A percentile compares a stretch with the other conserved stretches of the same genome.
phyloP scores from a whole-genome alignment of 2,888 invertebrate species.

The Miltochrista miniata region DNA sequence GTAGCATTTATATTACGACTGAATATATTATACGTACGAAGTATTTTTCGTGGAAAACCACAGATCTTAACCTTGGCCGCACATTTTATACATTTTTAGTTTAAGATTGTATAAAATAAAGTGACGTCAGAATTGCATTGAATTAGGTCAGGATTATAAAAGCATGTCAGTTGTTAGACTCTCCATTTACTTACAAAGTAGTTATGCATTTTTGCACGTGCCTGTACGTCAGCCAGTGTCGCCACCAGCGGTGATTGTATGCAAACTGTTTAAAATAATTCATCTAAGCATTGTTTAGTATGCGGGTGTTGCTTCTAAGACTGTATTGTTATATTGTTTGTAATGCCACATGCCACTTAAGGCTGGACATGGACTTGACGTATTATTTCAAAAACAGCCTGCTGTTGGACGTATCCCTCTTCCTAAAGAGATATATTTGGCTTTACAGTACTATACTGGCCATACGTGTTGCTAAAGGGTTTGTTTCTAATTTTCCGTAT shows the following conservation, averaged over 20 bases:
- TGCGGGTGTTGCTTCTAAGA: conserved; percentile 36
- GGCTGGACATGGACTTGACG: conserved; percentile 5
- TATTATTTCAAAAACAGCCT: not conserved
- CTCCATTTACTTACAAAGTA: conserved; percentile 4
- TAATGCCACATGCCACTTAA: conserved; percentile 17
- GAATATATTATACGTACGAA: too few species aligned
- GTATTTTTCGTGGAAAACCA: not conserved
- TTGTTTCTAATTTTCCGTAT: too few species aligned
- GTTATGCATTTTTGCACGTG: conserved; percentile 54
- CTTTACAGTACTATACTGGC: too few species aligned
- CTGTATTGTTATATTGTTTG: conserved; percentile 41
- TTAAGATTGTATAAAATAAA: too few species aligned
- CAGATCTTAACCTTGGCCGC: not conserved
- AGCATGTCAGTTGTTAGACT: conserved; percentile 23
- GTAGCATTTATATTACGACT: too few species aligned
- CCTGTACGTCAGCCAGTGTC: conserved; percentile 43
- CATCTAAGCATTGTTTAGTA: conserved; percentile 49
- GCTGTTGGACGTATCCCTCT: too few species aligned
- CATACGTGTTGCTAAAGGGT: too few species aligned
- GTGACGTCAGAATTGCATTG: conserved; percentile 6
- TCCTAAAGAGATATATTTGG: too few species aligned
- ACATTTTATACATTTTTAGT: too few species aligned
- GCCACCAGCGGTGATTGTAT: conserved; percentile 61
- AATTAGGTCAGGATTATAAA: conserved; percentile 45
- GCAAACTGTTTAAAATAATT: conserved; percentile 54